These are phyloP conservation scores for Catamblyrhynchus diadema DNA, from an alignment of 2,797 vertebrate genomes.

Conservation along the genomic window DNA sequence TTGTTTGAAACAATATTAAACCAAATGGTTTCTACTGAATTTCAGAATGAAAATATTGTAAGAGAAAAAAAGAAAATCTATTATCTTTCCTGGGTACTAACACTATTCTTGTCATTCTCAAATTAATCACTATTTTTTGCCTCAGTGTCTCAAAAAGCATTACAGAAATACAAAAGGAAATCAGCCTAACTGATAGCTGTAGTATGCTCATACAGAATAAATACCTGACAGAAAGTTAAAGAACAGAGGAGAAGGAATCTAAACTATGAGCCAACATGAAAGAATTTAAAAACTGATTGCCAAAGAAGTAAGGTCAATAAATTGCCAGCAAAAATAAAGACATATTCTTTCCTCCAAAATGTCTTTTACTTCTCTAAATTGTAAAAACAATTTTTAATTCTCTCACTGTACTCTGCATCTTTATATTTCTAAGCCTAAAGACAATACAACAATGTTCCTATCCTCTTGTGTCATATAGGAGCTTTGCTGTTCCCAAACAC, in stretches of 20 bases:
- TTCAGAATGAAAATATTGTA: not conserved
- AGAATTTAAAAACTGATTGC: not conserved
- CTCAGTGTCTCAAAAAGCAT: not conserved
- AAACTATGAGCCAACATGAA: not conserved
- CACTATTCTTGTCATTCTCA: not conserved
- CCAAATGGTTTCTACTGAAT: not conserved
- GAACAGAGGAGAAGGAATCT: not conserved
- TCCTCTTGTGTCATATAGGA: not conserved
- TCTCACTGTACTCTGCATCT: accelerated
- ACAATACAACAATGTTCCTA: not conserved
- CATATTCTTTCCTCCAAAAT: not conserved
- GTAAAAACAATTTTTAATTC: not conserved
- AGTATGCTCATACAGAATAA: not conserved
- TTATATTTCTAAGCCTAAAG: not conserved
- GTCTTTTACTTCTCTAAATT: not conserved
- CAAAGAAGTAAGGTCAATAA: not conserved
- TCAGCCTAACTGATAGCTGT: not conserved
- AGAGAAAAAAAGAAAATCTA: not conserved
- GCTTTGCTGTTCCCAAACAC: not conserved
- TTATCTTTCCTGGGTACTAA: not conserved
- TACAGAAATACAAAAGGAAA: not conserved
- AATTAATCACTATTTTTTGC: not conserved
- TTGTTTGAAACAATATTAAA: not conserved
- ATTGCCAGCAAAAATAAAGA: not conserved
- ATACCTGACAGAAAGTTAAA: not conserved